Evolutionary conservation across 2,113 vertebrate genomes (phyloP).

Genomic region (Crypturellus undulatus): DNA sequence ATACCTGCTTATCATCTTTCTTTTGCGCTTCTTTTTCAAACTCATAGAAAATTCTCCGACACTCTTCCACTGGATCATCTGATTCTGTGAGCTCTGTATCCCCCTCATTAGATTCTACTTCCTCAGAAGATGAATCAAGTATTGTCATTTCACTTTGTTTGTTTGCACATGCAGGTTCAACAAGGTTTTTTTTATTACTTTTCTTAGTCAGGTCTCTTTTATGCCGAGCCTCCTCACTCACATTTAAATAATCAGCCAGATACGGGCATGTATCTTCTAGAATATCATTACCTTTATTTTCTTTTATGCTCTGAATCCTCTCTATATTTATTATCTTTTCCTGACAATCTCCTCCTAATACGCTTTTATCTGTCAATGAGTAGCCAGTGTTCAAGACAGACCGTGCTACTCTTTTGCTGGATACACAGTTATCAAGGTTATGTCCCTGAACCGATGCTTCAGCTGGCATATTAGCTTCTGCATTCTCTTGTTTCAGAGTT

Average conservation of each 20-base stretch:
- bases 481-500: neutral
- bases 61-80: conserved; percentile 82
- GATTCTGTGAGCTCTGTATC: conserved; percentile 36
- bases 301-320: neutral
- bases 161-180: neutral
- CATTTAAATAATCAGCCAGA: neutral
- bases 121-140: neutral
- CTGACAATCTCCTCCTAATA: neutral
- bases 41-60: conserved; percentile 79
- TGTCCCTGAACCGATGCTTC: neutral
- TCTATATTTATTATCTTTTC: neutral
- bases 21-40: conserved; percentile 18
- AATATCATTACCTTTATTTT: no score
- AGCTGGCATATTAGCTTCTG: neutral
- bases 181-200: neutral
- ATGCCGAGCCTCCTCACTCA: neutral
- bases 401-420: neutral
- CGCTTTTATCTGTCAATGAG: neutral
- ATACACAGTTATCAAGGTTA: neutral
- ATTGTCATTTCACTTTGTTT: neutral
- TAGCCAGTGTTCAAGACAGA: neutral
- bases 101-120: neutral
- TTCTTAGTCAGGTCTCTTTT: neutral
- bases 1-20: conserved; percentile 20
- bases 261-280: neutral